Base-by-base conservation (phyloP, 2,797 vertebrate genomes). In the Pantherophis alleghaniensis region DNA sequence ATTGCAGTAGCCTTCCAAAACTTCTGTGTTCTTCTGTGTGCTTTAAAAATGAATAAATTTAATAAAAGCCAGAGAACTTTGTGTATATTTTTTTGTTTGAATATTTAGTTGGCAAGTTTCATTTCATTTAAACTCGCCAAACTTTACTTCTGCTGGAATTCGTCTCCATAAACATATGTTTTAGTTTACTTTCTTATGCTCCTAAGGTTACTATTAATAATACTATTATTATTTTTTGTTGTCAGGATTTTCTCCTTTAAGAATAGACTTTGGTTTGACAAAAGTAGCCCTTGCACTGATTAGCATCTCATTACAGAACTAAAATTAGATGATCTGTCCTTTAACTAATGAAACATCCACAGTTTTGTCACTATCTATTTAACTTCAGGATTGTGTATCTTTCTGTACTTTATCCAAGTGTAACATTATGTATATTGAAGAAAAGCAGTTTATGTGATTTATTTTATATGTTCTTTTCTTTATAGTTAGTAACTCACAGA, bases 401-500 rank as follows among this genome's bases (percentile, higher is more conserved):
- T 95, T 95, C 95, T 92, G 90, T 95, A 61, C 91, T 93, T 0
- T 79, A 28, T 90, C 55, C 89, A 69, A 95, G 55, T 89, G 79
- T 87, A 74, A 91, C 0, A 51, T 93, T 66, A 92, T 93, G 60
- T 53, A 89, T 26, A 86, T 37, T 26, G 90, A 94, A 95, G 74
- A 59, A 93, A 28, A 93, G 93, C 1, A 91, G 96, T 95, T 91
- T 90, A 0, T 92, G 42, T 94, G 59, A 12, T 90, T 95, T 59
- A 0, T 1, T 37, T 37, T 96, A 55, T 59, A 86, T 93, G 90
- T 97, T 94, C 93, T 74, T 96, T 96, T 96, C 93, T 2, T 95
- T 96, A 95, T 96, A 99, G 98, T 97, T 91, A 98, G 98, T 91
- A 98, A 96, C 87, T 92, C 96, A 93, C 95, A 96, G 88, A 98